Percentiles rank a stretch among this genome's conserved stretches.
phyloP scores from a whole-genome alignment of 2,888 invertebrate species.

The Dendrolimus pini region DNA sequence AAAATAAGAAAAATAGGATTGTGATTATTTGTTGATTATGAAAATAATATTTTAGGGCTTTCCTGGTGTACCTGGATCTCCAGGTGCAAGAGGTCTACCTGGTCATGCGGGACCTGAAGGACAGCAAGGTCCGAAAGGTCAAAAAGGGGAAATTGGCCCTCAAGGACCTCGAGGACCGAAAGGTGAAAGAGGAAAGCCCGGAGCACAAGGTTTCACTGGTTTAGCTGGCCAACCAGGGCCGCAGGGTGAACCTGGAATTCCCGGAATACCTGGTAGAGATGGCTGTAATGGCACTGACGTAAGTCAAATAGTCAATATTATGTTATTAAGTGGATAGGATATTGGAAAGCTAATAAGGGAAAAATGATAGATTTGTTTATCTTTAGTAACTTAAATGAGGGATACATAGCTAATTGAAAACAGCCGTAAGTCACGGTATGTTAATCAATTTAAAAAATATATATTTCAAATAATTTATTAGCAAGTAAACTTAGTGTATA shows the following conservation, averaged over 20 bases:
- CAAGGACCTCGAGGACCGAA: conserved; percentile 88
- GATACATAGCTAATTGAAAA: no score
- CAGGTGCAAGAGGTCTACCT: conserved; percentile 84
- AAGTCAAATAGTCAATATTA: conserved; percentile 39
- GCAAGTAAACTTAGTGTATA: no score
- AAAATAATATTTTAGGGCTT: conserved; percentile 74
- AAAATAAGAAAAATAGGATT: not conserved
- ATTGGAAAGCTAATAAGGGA: no score
- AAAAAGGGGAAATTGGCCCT: conserved; percentile 91
- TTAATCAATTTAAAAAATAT: no score
- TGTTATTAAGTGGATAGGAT: no score
- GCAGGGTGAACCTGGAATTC: conserved; percentile 80
- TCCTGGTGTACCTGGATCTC: conserved; percentile 82
- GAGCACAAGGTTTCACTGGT: conserved; percentile 93
- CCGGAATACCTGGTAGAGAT: conserved; percentile 92
- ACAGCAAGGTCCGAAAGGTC: conserved; percentile 90
- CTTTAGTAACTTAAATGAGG: no score
- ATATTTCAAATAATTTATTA: no score
- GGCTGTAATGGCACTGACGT: conserved; percentile 98
- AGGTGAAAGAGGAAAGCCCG: conserved; percentile 90
- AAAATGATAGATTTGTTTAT: no score
- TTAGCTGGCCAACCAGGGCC: conserved; percentile 86
- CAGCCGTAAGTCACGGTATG: no score
- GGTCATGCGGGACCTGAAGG: conserved; percentile 92
- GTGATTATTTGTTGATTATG: not conserved